A percentile compares a stretch with the other conserved stretches of the same genome.
Conservation (phyloP, 35 echinoderm and acorn worm species). For the Chiridota heheva region DNA sequence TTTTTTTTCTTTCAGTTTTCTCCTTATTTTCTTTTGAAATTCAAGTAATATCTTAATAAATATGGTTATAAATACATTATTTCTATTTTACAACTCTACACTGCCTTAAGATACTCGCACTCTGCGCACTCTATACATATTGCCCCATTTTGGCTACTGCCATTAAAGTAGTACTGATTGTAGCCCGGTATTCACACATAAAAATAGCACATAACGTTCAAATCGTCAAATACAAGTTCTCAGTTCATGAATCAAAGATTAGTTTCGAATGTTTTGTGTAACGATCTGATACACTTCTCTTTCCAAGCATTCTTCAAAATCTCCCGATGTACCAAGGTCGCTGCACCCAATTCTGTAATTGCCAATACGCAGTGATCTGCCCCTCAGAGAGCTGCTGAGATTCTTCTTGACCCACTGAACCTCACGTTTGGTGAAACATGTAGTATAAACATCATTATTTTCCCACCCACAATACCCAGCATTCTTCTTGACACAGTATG, state of each 20-base stretch:
- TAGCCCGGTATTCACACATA: not conserved
- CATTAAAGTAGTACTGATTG: constrained; percentile 1
- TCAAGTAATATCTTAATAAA: too few relatives aligned
- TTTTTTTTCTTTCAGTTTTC: too few relatives aligned
- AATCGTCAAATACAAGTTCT: too few relatives aligned
- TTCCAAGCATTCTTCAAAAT: constrained; percentile 14
- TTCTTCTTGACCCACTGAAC: constrained; percentile 20
- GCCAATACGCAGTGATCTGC: not conserved
- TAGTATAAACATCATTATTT: constrained; percentile 14
- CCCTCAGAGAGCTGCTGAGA: not conserved
- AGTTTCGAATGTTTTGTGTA: too few relatives aligned
- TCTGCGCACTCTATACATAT: not conserved
- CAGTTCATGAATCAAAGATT: too few relatives aligned
- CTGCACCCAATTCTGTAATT: not conserved
- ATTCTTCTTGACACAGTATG: constrained; percentile 2
- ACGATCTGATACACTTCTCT: constrained; percentile 21
- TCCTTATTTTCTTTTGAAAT: too few relatives aligned
- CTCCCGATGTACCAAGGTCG: not conserved
- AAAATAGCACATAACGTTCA: not conserved
- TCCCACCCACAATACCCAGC: not conserved
- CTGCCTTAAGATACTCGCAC: too few relatives aligned
- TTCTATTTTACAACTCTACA: too few relatives aligned
- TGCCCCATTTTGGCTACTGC: not conserved
- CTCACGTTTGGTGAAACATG: constrained; percentile 27
- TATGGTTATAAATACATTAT: too few relatives aligned